A percentile compares a stretch with the other conserved stretches of the same genome.
These are phyloP conservation scores for Pseudorectes ferrugineus DNA, from an alignment of 2,113 vertebrate genomes.

Conservation along the genomic window DNA sequence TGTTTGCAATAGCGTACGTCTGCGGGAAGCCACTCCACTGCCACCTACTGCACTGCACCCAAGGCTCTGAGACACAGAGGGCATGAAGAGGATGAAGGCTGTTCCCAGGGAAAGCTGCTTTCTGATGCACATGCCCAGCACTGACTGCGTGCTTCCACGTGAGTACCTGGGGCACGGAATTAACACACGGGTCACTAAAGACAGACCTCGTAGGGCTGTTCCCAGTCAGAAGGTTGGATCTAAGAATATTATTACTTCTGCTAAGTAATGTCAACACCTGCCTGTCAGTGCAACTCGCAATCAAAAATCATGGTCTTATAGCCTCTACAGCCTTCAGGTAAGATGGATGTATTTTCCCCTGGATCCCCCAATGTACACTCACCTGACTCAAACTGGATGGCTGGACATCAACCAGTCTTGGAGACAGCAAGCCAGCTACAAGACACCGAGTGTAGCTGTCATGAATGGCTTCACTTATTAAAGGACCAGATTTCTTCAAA, in stretches of 20 bases:
- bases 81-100: background rate
- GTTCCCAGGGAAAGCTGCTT: background rate
- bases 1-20: background rate
- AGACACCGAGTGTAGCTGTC: slow-evolving; percentile 89
- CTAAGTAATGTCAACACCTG: background rate
- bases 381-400: slow-evolving; percentile 88
- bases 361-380: background rate
- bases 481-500: slow-evolving; percentile 87
- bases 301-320: background rate
- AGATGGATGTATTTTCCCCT: too few species aligned
- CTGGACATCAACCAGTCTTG: slow-evolving; percentile 83
- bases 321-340: background rate
- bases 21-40: accelerated
- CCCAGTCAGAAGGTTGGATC: background rate
- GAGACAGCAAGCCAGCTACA: slow-evolving; percentile 88
- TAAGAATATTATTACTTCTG: background rate
- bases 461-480: slow-evolving; percentile 83
- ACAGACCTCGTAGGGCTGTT: background rate
- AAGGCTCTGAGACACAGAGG: background rate
- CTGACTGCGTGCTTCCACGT: too few species aligned
- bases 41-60: background rate
- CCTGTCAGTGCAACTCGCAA: background rate
- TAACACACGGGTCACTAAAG: accelerated
- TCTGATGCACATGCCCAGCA: background rate
- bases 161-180: accelerated